Base-by-base conservation (phyloP, 2,888 invertebrate genomes). In the Habrosyne pyritoides region DNA sequence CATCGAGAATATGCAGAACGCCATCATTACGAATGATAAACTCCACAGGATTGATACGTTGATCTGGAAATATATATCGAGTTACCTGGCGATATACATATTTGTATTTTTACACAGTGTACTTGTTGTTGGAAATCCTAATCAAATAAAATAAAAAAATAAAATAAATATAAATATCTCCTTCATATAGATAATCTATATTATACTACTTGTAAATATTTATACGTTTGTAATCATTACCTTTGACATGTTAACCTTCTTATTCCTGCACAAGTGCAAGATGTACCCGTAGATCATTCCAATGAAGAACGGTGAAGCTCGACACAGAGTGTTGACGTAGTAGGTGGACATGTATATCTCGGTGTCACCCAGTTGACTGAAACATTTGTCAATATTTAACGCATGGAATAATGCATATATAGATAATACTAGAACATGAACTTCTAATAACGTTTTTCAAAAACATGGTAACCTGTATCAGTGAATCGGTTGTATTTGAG, bases 231-330 rank as follows among this genome's bases (percentile, higher is more conserved):
- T n/a, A n/a, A n/a, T n/a, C n/a, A 12, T 14, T 12, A 77, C 83
- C 71, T 64, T 76, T 2, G 79, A 61, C 18, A 86, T 76, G 0
- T 55, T 66, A 6, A 85, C 60, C 24, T 67, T 73, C 42, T 67
- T 81, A 21, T 75, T 73, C n/a, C 75, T 71, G 66, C 69, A 80
- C 10, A 79, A 30, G 54, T 80, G 76, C 2, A 88, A 61, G 2
- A 84, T 52, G 57, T 88, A 87, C 0, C 88, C 87, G 30, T 75
- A 79, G 0, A 81, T 55, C 82, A 87, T 80, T 4, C 88, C 88
- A 0, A 87, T 57, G 26, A 83, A 76, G 71, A 87, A 88, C 0
- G 88, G 87, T 0, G 84, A 66, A 1, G 85, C 82, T 14, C 88
- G 69, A 0, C 83, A 64, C 18, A 86, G 57, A 0, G 86, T 84